Evolutionary conservation across 2,888 invertebrate genomes (phyloP).

Genomic region (Nemotelus nigrinus): DNA sequence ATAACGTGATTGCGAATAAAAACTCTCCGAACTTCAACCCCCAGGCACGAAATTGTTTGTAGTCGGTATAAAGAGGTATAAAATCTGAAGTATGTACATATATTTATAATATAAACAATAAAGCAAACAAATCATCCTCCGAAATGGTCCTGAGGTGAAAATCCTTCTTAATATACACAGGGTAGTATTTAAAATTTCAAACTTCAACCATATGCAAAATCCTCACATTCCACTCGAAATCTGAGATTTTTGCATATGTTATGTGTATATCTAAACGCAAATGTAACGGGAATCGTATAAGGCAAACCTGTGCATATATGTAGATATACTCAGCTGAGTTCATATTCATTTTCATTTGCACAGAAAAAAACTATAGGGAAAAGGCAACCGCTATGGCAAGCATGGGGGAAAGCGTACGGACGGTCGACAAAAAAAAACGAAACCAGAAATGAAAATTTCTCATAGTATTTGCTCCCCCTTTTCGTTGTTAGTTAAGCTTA

Average conservation of each 20-base stretch:
- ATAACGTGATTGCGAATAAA: too few species aligned
- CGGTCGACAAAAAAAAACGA: conserved; percentile 15
- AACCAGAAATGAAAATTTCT: conserved; percentile 24
- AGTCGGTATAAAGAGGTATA: too few species aligned
- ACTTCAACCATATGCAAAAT: conserved; percentile 3
- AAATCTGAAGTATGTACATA: too few species aligned
- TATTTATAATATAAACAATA: too few species aligned
- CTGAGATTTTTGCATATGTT: conserved; percentile 34
- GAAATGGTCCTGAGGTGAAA: too few species aligned
- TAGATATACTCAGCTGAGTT: conserved; percentile 25
- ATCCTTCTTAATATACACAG: too few species aligned
- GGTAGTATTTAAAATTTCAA: not conserved
- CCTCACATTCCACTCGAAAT: not conserved
- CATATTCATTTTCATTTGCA: conserved; percentile 35
- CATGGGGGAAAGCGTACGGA: too few species aligned
- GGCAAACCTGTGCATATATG: conserved; percentile 8
- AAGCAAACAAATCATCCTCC: too few species aligned
- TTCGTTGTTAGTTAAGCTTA: conserved; percentile 43
- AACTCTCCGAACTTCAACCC: too few species aligned
- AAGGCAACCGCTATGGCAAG: not conserved
- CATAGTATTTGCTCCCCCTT: conserved; percentile 14
- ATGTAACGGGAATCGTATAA: conserved; percentile 14
- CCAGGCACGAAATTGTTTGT: too few species aligned
- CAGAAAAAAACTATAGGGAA: not conserved
- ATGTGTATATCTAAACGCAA: conserved; percentile 18